These are phyloP conservation scores for Stictonetta naevosa DNA, from an alignment of 2,113 vertebrate genomes.

Conservation along the genomic window DNA sequence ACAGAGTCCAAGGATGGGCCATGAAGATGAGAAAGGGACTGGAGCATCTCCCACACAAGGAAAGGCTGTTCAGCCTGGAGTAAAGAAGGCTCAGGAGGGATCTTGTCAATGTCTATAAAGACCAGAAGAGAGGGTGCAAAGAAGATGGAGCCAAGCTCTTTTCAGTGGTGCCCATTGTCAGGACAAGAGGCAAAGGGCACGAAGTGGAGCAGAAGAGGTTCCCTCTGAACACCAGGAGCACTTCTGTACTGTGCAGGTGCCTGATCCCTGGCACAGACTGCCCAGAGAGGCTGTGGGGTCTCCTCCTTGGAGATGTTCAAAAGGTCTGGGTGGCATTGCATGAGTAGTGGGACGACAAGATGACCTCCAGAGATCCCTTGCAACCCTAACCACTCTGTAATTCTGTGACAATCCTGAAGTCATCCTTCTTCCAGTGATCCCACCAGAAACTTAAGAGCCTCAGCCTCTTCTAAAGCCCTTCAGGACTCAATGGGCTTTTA, in stretches of 20 bases:
- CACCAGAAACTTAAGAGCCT: neutral
- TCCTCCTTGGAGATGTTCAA: neutral
- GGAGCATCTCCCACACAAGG: neutral
- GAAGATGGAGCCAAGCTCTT: neutral
- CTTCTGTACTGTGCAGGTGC: neutral
- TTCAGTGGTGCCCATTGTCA: neutral
- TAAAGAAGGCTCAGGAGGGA: neutral
- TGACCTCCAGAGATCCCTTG: neutral
- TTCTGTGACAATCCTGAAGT: neutral
- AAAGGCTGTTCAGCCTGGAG: neutral
- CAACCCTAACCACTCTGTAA: neutral
- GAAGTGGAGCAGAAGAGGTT: neutral
- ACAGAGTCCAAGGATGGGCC: neutral
- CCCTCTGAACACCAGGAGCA: neutral
- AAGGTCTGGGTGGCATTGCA: neutral
- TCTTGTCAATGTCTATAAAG: neutral
- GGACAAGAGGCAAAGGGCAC: neutral
- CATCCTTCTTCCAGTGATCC: neutral
- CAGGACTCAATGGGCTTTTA: neutral
- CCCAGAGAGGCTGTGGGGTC: neutral
- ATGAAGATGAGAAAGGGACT: neutral
- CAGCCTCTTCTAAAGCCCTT: neutral
- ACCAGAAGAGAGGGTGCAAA: neutral
- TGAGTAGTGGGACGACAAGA: neutral
- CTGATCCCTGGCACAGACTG: accelerated